Base-by-base conservation (phyloP, 35 echinoderm and acorn worm species). In the Acanthaster planci region DNA sequence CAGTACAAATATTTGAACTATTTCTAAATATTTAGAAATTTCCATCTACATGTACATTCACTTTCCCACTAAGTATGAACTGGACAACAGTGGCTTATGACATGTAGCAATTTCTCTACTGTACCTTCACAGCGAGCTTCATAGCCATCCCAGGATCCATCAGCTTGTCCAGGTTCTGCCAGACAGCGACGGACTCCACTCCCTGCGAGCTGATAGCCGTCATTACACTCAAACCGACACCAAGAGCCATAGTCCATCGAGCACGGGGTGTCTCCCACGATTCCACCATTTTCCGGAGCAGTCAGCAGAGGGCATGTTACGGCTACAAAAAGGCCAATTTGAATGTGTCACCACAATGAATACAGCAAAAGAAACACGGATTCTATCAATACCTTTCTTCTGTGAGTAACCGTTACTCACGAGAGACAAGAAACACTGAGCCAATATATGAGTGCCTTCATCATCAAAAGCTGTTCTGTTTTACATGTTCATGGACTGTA, bases 71-170 rank as follows among this genome's bases (percentile, higher is more conserved):
- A n/a, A n/a, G n/a, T n/a, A n/a, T n/a, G n/a, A n/a, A n/a, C n/a
- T n/a, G n/a, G n/a, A n/a, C n/a, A n/a, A n/a, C n/a, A n/a, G n/a
- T n/a, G n/a, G n/a, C n/a, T n/a, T n/a, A n/a, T n/a, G n/a, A n/a
- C n/a, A n/a, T n/a, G n/a, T n/a, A n/a, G 17, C 19, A 77, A 77
- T 37, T 18, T 77, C 31, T 39, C 2, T 77, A 37, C 23, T n/a
- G 29, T 50, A 79, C 77, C 39, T 79, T 79, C 77, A 27, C 77
- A 79, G 8, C 77, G 77, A 79, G 37, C 38, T 17, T 79, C 77
- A 79, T 79, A 30, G 18, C 77, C 77, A 38, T 79, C 77, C 77
- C 77, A 79, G 77, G 37, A 79, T 79, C 77, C 77, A 15, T 79
- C 14, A 79, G 77, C 29, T 16, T 30, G 32, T 79, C 77, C 77